Evolutionary conservation across 2,797 vertebrate genomes (phyloP).

Genomic region (Clarias laeviceps): DNA sequence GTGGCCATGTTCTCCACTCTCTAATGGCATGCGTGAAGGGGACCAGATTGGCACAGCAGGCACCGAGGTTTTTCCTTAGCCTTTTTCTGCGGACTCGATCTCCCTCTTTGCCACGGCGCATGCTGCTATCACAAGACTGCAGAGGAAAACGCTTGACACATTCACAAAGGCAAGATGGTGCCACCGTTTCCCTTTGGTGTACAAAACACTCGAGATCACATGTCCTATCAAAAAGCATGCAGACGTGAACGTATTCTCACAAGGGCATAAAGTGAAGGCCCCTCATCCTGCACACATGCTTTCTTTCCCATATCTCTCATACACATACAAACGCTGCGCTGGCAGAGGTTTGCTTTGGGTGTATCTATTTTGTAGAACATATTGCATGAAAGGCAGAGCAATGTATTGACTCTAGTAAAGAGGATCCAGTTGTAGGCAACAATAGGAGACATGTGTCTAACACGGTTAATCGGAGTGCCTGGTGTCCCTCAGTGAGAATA

Average conservation of each 20-base stretch:
- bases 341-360: constrained; percentile 26
- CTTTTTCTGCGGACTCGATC: constrained; percentile 68
- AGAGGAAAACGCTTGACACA: constrained; percentile 65
- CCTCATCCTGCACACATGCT: background rate
- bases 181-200: constrained; percentile 50
- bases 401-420: constrained; percentile 31
- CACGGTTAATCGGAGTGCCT: constrained; percentile 33
- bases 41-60: constrained; percentile 60
- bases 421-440: constrained; percentile 30
- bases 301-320: constrained; percentile 7
- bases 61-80: constrained; percentile 44
- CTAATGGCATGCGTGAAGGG: constrained; percentile 62
- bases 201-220: constrained; percentile 47
- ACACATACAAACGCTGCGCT: constrained; percentile 18
- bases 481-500: constrained; percentile 18
- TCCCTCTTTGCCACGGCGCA: constrained; percentile 62
- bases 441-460: constrained; percentile 41
- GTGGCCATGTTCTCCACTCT: constrained; percentile 64
- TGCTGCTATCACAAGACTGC: constrained; percentile 69
- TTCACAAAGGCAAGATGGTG: constrained; percentile 58
- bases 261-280: background rate
- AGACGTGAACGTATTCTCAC: background rate
- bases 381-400: constrained; percentile 17
- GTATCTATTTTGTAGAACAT: constrained; percentile 19
- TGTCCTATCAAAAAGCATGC: constrained; percentile 31